Conservation (phyloP, 2,888 invertebrate species). For the Parnassius glacialis region DNA sequence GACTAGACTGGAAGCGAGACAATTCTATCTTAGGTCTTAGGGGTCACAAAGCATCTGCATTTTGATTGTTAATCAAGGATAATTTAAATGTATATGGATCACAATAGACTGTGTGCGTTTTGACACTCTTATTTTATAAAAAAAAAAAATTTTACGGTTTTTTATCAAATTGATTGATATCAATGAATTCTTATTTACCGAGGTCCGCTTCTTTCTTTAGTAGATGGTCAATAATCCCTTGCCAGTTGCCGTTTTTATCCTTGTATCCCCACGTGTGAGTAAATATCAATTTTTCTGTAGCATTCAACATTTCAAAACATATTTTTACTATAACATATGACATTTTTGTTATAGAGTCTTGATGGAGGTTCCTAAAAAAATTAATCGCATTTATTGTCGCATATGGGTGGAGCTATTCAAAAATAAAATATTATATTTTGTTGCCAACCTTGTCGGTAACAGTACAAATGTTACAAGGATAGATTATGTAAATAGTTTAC, state of each 20-base stretch:
- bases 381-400: too few relatives aligned
- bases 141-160: too few relatives aligned
- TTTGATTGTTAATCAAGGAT: too few relatives aligned
- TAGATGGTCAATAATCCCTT: conserved; percentile 60
- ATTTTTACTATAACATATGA: conserved; percentile 61
- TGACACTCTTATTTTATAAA: too few relatives aligned
- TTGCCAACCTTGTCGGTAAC: neutral
- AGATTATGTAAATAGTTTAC: neutral
- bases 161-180: neutral
- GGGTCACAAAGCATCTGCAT: too few relatives aligned
- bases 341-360: conserved; percentile 71
- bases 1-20: too few relatives aligned
- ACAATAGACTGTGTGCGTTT: too few relatives aligned
- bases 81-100: neutral
- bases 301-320: conserved; percentile 71
- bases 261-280: conserved; percentile 70
- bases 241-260: conserved; percentile 68
- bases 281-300: conserved; percentile 55
- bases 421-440: too few relatives aligned
- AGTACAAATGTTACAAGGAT: neutral
- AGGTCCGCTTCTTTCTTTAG: conserved; percentile 65
- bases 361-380: conserved; percentile 55
- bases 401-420: too few relatives aligned
- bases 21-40: too few relatives aligned
- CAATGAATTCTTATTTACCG: conserved; percentile 42